Evolutionary conservation across 30 jellyfish, hydroid and myxozoan species (phyloP), one percentile per base, ranked within the genome.

Genomic region (Aurelia aurita complex sp. Pacific): DNA sequence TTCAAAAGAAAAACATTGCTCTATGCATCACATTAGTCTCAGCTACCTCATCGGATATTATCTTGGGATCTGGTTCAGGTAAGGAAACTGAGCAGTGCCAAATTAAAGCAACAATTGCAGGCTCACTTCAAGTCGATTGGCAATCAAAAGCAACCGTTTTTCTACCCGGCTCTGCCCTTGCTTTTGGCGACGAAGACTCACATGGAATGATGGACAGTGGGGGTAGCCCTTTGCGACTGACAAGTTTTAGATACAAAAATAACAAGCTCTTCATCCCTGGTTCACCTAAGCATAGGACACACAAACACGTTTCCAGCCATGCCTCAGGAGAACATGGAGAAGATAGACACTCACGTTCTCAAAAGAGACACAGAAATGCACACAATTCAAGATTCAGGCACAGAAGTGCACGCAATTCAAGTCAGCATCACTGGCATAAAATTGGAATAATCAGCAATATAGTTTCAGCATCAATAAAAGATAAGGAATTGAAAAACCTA

Each of bases 381-480:
- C 57, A 46, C 12, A 46, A 46, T 46, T 40, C 57, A 46, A 46
- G 14, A 46, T 46, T 40, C 52, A 40, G 52, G 6, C 52, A 40
- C 52, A 40, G 6, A 1, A 40, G 13, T 46, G 15, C 57, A 9
- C 57, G 4, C 13, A 46, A 46, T 46, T 46, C 57, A 9, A 46
- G 14, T 9, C 57, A 14, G 8, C 15, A 46, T 9, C 57, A 46
- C 57, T 46, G 57, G 57, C 57, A 46, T 14, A 46, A 46, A 46
- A 7, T 46, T 46, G 14, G 57, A 46, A 46, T 76, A 34, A 51
- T 51, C 74, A 53, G 76, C 76, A 76, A 61, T 23, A 36, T 76
- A 15, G 60, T 76, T 14, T 76, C 87, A 10, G 76, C 46, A 36
- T 76, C 87, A 36, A 46, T 76, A 33, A 57, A 33, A 53, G 87